phyloP scores from a whole-genome alignment of 1,140 invertebrate species.

The Harpegnathos saltator region DNA sequence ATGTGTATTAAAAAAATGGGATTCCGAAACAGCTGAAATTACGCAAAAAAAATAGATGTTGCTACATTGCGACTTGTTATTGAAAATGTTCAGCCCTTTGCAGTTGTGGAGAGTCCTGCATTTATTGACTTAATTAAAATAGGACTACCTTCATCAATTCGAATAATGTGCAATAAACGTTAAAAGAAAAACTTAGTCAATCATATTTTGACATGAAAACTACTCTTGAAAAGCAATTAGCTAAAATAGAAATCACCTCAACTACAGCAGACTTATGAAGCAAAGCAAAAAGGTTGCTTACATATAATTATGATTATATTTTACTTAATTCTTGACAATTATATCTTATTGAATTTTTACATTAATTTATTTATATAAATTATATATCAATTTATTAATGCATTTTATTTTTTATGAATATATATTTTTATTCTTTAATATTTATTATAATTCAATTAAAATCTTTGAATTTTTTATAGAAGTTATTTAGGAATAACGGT shows the following conservation, averaged over 20 bases:
- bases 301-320: no score
- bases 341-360: no score
- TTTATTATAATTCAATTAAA: no score
- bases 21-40: not conserved
- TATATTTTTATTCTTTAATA: no score
- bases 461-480: no score
- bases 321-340: no score
- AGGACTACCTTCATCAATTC: not conserved
- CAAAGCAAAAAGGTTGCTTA: no score
- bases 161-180: constrained; percentile 11
- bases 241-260: not conserved
- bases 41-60: not conserved
- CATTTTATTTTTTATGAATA: no score
- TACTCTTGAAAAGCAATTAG: not conserved
- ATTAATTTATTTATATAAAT: no score
- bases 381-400: no score
- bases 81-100: not conserved
- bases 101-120: not conserved
- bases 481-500: no score
- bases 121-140: constrained; percentile 3
- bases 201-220: not conserved
- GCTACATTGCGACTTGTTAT: constrained; percentile 6
- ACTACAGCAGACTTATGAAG: no score
- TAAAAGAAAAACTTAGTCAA: not conserved
- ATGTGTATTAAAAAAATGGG: not conserved